These are phyloP conservation scores for Leguminivora glycinivorella DNA, from an alignment of 1,140 invertebrate genomes.

Conservation along the genomic window DNA sequence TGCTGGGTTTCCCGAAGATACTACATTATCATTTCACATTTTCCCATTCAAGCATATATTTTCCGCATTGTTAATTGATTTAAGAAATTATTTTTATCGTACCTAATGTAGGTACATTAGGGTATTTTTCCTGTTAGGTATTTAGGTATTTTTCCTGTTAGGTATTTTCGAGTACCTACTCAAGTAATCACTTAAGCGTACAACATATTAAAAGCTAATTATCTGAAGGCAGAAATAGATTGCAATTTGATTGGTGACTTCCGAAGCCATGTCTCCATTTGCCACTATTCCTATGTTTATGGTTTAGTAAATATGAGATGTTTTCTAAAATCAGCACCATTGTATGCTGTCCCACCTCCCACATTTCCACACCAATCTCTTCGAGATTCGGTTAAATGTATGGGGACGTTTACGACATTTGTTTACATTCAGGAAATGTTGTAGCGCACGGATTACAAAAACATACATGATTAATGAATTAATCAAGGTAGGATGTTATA, in stretches of 20 bases:
- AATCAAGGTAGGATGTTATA: too few relatives aligned
- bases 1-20: neutral
- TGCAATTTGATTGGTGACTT: neutral
- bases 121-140: too few relatives aligned
- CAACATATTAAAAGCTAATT: neutral
- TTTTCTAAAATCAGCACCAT: neutral
- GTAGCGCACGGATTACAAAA: neutral
- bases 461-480: neutral
- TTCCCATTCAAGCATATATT: neutral
- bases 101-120: too few relatives aligned
- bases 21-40: neutral
- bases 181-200: neutral
- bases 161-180: too few relatives aligned
- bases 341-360: neutral
- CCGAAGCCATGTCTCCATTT: neutral
- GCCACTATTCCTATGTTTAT: neutral
- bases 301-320: neutral
- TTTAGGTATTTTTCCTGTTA: too few relatives aligned
- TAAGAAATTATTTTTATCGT: too few relatives aligned
- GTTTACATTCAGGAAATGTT: constrained; percentile 4
- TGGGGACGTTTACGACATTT: neutral
- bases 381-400: neutral
- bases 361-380: neutral
- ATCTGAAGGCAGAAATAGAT: neutral
- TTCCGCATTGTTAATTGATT: neutral